Base-by-base conservation (phyloP, 2,113 vertebrate genomes). In the Carlito syrichta region DNA sequence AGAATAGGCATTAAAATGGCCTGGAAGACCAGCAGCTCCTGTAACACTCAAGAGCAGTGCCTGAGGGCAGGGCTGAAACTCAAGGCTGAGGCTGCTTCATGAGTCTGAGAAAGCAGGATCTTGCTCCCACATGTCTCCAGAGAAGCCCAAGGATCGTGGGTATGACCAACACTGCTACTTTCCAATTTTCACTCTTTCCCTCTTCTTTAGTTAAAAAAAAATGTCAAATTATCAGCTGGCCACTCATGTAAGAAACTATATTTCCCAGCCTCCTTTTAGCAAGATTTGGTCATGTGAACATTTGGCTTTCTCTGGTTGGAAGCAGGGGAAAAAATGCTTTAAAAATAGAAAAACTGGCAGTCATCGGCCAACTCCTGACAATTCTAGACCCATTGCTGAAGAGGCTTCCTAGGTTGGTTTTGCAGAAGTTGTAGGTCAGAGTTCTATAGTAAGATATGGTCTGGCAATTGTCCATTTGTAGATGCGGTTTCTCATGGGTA, bases 41-140 rank as follows among this genome's bases (percentile, higher is more conserved):
- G 8, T 0, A 8, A 3, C 3, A 4, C 7, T 10, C 48, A 20
- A 58, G 10, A 27, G 32, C 3, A 3, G 17, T 13, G 11, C 30
- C 76, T 12, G 22, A 60, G 8, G 40, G 20, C 0, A 3, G 52
- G 23, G 9, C 54, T 23, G 16, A n/a, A 14, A 7, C 43, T 27
- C 0, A n/a, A 17, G 20, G 17, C 7, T 12, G 66, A 17, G 50
- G 52, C 12, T n/a, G 17, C 27, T 66, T 43, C 3, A 0, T 5
- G 73, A 74, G 35, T 60, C 79, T 62, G 60, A 68, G 25, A 32
- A 50, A 84, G 76, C 23, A 58, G 89, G 69, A 9, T 32, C 22
- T 45, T 12, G 52, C 25, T 69, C 7, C 35, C 58, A 73, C 20
- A 4, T 7, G 22, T 89, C n/a, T n/a, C 22, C 40, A 27, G 76